Evolutionary conservation across 2,797 vertebrate genomes (phyloP), one percentile per base, ranked within the genome.

Genomic region (Protonibea diacanthus): DNA sequence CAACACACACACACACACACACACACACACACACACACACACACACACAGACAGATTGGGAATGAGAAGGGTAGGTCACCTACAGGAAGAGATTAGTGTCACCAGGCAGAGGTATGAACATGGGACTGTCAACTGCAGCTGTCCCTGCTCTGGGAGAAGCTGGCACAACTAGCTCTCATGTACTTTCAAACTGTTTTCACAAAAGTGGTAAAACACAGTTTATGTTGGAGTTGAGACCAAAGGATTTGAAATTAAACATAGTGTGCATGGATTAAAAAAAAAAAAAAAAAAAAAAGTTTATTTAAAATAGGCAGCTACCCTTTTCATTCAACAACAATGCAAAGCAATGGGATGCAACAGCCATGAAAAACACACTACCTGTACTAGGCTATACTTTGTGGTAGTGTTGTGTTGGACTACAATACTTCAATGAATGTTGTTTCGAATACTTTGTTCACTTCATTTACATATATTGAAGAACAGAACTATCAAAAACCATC

Each of bases 51-150:
- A 64, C 82, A 88, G 78, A 87, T 73, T 84, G 12, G 79, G 65
- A 83, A 86, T 73, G 79, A 88, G 86, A 75, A 92, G 91, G 33
- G 86, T 88, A 90, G 92, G 91, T 94, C 92, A 94, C 89, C 89
- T 91, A 89, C 86, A 91, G 84, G 80, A 76, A 81, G 78, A 93
- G 94, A 93, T 94, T 94, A 94, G 89, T 89, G 92, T 94, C 93
- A 92, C 78, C 78, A 83, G 85, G 85, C 80, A 86, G 86, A 83
- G 82, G 90, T 90, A 88, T 69, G 81, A 88, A 86, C 87, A 88
- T 49, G 84, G 60, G 73, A 87, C 89, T 89, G 90, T 93, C 89
- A 92, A 68, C 78, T 76, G 81, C 84, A 86, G 81, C 86, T 85
- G 86, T 90, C 70, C 80, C 83, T 71, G 76, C 82, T 93, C 49